These are phyloP conservation scores for Cynoglossus semilaevis DNA, from an alignment of 2,113 vertebrate genomes.

Conservation along the genomic window DNA sequence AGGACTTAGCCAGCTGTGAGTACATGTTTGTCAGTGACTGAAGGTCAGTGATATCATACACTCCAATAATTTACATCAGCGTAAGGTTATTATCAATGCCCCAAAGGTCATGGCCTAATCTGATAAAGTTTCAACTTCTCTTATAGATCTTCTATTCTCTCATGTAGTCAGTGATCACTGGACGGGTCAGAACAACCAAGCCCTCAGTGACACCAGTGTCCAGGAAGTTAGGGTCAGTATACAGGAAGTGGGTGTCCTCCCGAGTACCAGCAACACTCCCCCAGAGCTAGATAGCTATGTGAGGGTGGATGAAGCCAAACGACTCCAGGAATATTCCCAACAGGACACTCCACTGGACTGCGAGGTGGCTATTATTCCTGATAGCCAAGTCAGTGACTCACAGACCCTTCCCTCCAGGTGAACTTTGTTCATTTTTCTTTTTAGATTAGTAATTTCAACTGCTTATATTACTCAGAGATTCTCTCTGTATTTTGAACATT, in stretches of 20 bases:
- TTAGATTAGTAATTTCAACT: neutral
- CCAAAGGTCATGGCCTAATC: constrained; percentile 33
- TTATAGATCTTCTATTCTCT: constrained; percentile 77
- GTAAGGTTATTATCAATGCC: constrained; percentile 13
- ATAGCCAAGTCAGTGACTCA: constrained; percentile 58
- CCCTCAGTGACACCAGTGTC: constrained; percentile 57
- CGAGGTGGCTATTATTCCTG: constrained; percentile 59
- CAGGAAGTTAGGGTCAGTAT: constrained; percentile 70
- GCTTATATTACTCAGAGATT: neutral
- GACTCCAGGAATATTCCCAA: constrained; percentile 54
- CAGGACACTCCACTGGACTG: constrained; percentile 67
- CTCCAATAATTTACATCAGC: neutral
- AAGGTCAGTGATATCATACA: neutral
- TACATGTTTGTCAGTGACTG: constrained; percentile 18
- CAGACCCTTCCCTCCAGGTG: constrained; percentile 71
- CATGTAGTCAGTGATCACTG: constrained; percentile 84
- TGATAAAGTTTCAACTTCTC: constrained; percentile 73
- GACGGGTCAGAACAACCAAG: constrained; percentile 73
- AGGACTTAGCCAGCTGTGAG: constrained; percentile 81
- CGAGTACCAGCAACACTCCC: constrained; percentile 60
- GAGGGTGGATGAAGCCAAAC: constrained; percentile 54
- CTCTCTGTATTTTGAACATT: no score
- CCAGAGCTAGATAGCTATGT: constrained; percentile 34
- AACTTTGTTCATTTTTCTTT: constrained; percentile 3
- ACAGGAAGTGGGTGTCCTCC: constrained; percentile 65